A percentile compares a stretch with the other conserved stretches of the same genome.
Conservation (phyloP, 2,888 invertebrate species). For the Helicoverpa assulta region DNA sequence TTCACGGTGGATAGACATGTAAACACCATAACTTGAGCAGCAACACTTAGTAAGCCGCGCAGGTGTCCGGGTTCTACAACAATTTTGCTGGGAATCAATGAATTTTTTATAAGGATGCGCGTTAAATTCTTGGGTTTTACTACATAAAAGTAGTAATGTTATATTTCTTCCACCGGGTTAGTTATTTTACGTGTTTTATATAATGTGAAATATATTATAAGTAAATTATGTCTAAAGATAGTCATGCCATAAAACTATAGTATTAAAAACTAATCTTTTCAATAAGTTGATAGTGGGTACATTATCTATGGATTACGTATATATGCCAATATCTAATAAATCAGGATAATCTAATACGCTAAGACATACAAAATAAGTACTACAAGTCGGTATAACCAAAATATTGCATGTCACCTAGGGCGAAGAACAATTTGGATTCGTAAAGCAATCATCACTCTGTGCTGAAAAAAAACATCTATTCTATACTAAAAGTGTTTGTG, state of each 20-base stretch:
- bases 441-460: constrained; percentile 79
- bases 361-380: constrained; percentile 16
- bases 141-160: constrained; percentile 49
- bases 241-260: constrained; percentile 19
- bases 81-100: constrained; percentile 68
- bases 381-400: constrained; percentile 29
- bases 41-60: constrained; percentile 67
- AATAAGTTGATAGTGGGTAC: constrained; percentile 13
- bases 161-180: constrained; percentile 35
- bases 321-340: constrained; percentile 32
- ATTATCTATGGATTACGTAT: constrained; percentile 34
- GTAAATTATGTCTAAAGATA: neutral
- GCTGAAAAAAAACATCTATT: constrained; percentile 73
- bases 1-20: constrained; percentile 45
- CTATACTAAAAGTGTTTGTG: constrained; percentile 60
- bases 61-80: constrained; percentile 70
- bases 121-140: constrained; percentile 66
- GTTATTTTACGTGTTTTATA: constrained; percentile 34
- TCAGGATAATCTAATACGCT: constrained; percentile 23
- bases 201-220: constrained; percentile 23
- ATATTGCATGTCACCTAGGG: constrained; percentile 61
- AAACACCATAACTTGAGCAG: constrained; percentile 51
- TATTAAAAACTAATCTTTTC: constrained; percentile 32
- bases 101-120: constrained; percentile 71
- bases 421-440: constrained; percentile 61